Evolutionary conservation across 1,140 invertebrate species (phyloP), one percentile per base, ranked within the genome.

Genomic region (Epicauta chinensis): DNA sequence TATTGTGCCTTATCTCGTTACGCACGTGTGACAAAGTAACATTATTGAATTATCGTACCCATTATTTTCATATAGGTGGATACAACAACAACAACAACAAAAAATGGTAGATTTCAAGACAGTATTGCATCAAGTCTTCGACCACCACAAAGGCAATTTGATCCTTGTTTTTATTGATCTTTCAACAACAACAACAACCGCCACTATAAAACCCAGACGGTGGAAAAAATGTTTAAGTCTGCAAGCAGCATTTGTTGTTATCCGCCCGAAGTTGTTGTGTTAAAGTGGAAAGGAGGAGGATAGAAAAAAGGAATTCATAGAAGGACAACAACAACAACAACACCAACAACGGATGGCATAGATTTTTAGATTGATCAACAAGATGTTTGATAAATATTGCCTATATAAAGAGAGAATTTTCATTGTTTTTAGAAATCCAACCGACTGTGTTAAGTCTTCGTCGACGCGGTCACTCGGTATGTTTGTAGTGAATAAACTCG

Each of bases 401-500:
- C n/a, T n/a, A n/a, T n/a, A n/a, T n/a, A n/a, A n/a, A n/a, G n/a
- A n/a, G n/a, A n/a, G n/a, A n/a, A n/a, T n/a, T n/a, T n/a, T n/a
- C n/a, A n/a, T n/a, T n/a, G n/a, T 14, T 39, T 36, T 34, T 13
- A 34, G 23, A 12, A 23, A 48, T 32, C 41, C 53, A 36, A 36
- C 37, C 16, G 45, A 54, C n/a, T 55, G 53, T n/a, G n/a, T 51
- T 16, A 29, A 44, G 35, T 23, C 37, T n/a, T 23, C 23, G 4
- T 31, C 39, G 35, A 32, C 43, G 38, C 51, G 32, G 17, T 40
- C 47, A 41, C 44, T 41, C 30, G 23, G 23, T 23, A 23, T 3
- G 23, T 23, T 23, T 23, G 23, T 23, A 56, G 57, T 59, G 57
- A 59, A 59, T 55, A 59, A 56, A 56, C 57, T 51, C 39, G 50